Percentiles rank a stretch among this genome's conserved stretches.
These are phyloP conservation scores for Drosophila jambulina DNA, from an alignment of 1,140 invertebrate species.

Conservation along the genomic window DNA sequence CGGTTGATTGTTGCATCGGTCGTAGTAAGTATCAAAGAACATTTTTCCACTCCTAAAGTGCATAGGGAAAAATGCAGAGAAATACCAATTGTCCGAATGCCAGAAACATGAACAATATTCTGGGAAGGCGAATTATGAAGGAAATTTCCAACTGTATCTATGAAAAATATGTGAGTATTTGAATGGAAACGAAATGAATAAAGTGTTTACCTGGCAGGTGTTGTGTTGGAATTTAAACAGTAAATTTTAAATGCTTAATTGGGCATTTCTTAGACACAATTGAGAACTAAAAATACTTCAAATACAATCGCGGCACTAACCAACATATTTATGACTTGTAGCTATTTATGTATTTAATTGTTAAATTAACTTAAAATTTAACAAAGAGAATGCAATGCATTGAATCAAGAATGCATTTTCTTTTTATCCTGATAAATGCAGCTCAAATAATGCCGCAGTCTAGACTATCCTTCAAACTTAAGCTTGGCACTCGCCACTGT, in stretches of 20 bases:
- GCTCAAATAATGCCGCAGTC: constrained; percentile 13
- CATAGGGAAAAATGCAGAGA: constrained; percentile 14
- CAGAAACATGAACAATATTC: constrained; percentile 13
- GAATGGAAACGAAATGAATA: neutral
- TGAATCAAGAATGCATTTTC: neutral
- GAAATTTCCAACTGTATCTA: neutral
- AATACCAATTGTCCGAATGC: constrained; percentile 26
- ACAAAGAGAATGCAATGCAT: neutral
- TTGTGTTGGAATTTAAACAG: neutral
- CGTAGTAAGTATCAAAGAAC: constrained; percentile 23
- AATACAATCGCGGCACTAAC: neutral
- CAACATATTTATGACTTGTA: neutral
- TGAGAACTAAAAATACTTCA: neutral
- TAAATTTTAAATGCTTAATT: neutral
- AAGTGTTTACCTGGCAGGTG: neutral
- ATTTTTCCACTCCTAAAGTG: constrained; percentile 27
- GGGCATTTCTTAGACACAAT: no score
- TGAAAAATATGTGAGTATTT: constrained; percentile 1
- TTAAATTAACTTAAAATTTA: no score
- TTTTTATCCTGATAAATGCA: neutral
- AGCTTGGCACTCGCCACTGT: constrained; percentile 33
- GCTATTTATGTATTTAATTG: neutral
- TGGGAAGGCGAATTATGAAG: constrained; percentile 1
- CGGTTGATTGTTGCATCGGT: constrained; percentile 36
- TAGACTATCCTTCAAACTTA: constrained; percentile 50